These are phyloP conservation scores for Thelohanellus kitauei DNA, from an alignment of 30 jellyfish, hydroid and myxozoan species.

Conservation along the genomic window DNA sequence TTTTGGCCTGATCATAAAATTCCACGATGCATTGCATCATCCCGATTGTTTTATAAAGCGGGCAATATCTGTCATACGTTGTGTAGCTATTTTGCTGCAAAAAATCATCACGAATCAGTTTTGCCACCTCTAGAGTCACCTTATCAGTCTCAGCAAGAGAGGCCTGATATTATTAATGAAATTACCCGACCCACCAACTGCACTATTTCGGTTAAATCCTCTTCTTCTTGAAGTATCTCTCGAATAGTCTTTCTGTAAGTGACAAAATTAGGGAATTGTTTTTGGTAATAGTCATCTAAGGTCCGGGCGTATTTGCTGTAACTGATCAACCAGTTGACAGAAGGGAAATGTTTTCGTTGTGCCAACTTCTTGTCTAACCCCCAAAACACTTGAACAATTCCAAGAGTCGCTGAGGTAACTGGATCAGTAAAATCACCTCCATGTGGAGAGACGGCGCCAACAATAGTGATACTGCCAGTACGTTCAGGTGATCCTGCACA, in stretches of 20 bases:
- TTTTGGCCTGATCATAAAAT: constrained; percentile 66
- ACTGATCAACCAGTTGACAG: constrained; percentile 88
- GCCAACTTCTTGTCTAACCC: constrained; percentile 88
- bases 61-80: constrained; percentile 75
- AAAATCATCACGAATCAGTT: constrained; percentile 66
- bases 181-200: constrained; percentile 80
- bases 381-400: constrained; percentile 95
- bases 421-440: constrained; percentile 99
- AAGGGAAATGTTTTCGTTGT: constrained; percentile 91
- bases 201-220: constrained; percentile 75
- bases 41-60: constrained; percentile 87
- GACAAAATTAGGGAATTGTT: constrained; percentile 34
- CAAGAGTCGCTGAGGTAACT: constrained; percentile 89
- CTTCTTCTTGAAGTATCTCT: constrained; percentile 88
- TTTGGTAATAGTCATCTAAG: constrained; percentile 58
- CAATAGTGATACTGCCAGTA: constrained; percentile 89
- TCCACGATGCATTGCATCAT: constrained; percentile 52
- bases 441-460: constrained; percentile 98
- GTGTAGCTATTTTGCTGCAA: constrained; percentile 93
- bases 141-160: constrained; percentile 91
- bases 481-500: constrained; percentile 83
- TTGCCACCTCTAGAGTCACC: constrained; percentile 86
- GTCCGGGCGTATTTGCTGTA: constrained; percentile 77
- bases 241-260: constrained; percentile 70
- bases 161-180: constrained; percentile 13